These are phyloP conservation scores for Zaprionus gabonicus DNA, from an alignment of 1,140 invertebrate species.

Conservation along the genomic window DNA sequence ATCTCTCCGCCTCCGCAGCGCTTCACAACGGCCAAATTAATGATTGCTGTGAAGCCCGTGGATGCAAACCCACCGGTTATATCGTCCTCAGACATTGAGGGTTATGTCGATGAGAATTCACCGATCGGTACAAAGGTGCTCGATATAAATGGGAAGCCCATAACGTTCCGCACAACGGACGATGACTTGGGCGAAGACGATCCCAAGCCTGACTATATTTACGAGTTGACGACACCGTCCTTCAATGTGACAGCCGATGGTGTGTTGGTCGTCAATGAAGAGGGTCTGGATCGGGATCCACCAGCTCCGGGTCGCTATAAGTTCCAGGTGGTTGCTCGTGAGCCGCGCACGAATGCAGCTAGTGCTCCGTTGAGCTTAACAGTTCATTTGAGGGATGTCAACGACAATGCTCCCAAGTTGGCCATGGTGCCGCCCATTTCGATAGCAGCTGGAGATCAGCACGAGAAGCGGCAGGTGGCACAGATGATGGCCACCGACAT, in stretches of 20 bases:
- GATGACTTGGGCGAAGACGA: constrained; percentile 92
- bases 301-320: constrained; percentile 93
- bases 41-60: constrained; percentile 92
- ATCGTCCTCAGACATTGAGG: constrained; percentile 89
- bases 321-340: constrained; percentile 91
- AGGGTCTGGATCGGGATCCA: constrained; percentile 93
- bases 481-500: constrained; percentile 93
- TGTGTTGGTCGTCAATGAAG: constrained; percentile 91
- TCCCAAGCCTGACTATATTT: constrained; percentile 90
- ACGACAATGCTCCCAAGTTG: constrained; percentile 93
- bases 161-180: constrained; percentile 91
- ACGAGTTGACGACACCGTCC: constrained; percentile 93
- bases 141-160: constrained; percentile 88
- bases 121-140: constrained; percentile 92
- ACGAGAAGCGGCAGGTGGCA: constrained; percentile 89
- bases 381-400: constrained; percentile 92
- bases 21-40: constrained; percentile 92
- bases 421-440: constrained; percentile 90
- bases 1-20: constrained; percentile 89
- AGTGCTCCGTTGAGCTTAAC: constrained; percentile 92
- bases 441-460: constrained; percentile 91
- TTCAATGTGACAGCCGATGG: constrained; percentile 92
- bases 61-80: constrained; percentile 94
- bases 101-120: constrained; percentile 93
- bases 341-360: constrained; percentile 90